Conservation (phyloP, 2,888 invertebrate genomes). For the Tolmerus cingulatus region DNA sequence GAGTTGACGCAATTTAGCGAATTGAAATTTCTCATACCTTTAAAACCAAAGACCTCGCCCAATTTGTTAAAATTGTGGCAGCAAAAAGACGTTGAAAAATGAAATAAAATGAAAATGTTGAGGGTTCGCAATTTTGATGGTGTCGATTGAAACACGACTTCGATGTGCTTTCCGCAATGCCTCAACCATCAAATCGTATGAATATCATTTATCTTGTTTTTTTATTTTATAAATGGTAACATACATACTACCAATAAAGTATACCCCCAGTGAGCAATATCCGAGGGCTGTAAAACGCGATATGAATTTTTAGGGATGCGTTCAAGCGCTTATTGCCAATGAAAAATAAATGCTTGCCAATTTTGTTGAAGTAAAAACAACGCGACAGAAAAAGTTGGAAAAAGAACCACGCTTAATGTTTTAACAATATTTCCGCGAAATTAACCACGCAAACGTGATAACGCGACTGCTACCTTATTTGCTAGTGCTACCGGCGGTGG, state of each 20-base stretch:
- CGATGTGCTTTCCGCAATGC: background rate
- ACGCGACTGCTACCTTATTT: background rate
- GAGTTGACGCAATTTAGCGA: background rate
- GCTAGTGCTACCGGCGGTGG: background rate
- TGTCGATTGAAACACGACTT: background rate
- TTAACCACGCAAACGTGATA: background rate
- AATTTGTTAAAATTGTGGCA: background rate
- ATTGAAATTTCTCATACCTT: background rate
- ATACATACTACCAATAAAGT: background rate
- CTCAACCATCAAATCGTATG: background rate
- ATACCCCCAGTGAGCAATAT: background rate
- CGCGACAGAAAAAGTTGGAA: background rate
- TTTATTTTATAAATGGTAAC: background rate
- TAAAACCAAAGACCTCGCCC: background rate
- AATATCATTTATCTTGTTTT: background rate
- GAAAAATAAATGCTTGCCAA: background rate
- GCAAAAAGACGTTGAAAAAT: background rate
- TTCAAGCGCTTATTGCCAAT: background rate
- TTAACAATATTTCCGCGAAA: background rate
- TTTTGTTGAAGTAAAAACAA: background rate
- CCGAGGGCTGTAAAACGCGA: background rate
- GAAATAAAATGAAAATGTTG: background rate
- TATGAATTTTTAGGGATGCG: background rate
- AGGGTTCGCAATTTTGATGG: background rate
- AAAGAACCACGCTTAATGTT: background rate